Base-by-base conservation (phyloP, 2,113 vertebrate genomes). In the Camarhynchus parvulus region DNA sequence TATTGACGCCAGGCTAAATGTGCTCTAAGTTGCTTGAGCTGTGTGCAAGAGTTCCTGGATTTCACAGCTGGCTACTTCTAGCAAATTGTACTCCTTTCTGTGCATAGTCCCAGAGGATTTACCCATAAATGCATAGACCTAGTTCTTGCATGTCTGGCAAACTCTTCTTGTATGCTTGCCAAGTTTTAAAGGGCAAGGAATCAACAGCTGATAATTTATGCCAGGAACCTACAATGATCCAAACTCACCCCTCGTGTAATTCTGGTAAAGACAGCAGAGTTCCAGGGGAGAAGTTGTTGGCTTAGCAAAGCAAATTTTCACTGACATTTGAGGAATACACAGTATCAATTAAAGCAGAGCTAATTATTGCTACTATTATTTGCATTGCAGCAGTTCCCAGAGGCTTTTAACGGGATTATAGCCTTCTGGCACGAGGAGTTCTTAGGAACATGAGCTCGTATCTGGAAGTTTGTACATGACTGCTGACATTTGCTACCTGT, bases 341-440 rank as follows among this genome's bases (percentile, higher is more conserved):
- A 96, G 88, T 94, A 96, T 96, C 94, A 96, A 96, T 96, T 97
- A 97, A 96, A 96, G 79, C 88, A 95, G 72, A 93, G 90, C 90
- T 97, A 96, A 94, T 96, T 96, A 96, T 97, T 95, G 95, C 94
- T 97, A 92, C 92, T 96, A 95, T 96, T 97, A 96, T 94, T 94
- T 96, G 95, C 92, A 97, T 86, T 95, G 92, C 93, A 90, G 85
- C 81, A 92, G 92, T 53, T 95, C 90, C 92, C 88, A 75, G 44
- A 77, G 93, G 90, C 83, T 89, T 89, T 93, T 83, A 96, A 92
- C 22, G 6, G 88, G 94, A 92, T 95, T 94, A 92, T 39, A 94
- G 85, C 90, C 83, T 92, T 94, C 89, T 96, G 78, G 80, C 87
- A 92, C 0, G 1, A 95, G 78, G 42, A 83, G 72, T 76, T 96